Percentiles rank a stretch among this genome's conserved stretches.
These are phyloP conservation scores for Acanthopagrus latus DNA, from an alignment of 2,797 vertebrate genomes.

Conservation along the genomic window DNA sequence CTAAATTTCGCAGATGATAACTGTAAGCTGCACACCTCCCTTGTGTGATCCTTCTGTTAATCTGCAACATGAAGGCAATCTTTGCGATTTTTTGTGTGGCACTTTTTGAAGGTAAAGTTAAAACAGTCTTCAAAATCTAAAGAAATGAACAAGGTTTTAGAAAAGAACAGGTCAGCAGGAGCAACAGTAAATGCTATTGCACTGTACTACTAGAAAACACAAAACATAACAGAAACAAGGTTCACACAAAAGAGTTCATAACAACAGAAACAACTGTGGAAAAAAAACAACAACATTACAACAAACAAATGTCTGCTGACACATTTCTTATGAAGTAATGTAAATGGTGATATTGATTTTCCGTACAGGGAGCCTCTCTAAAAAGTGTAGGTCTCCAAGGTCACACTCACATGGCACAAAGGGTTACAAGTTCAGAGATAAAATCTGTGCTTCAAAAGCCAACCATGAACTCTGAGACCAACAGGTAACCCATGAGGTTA, in stretches of 20 bases:
- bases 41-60: background rate
- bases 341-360: background rate
- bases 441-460: slow-evolving; percentile 26
- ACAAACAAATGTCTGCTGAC: background rate
- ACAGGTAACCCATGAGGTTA: slow-evolving; percentile 48
- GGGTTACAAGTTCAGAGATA: background rate
- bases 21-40: background rate
- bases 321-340: background rate
- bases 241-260: background rate
- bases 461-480: slow-evolving; percentile 12
- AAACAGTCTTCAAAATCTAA: background rate
- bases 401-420: background rate
- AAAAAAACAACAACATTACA: background rate
- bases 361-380: background rate
- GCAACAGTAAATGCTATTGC: background rate
- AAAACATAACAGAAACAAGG: background rate
- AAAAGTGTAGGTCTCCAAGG: background rate
- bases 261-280: background rate
- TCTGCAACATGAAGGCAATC: background rate
- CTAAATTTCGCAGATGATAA: background rate
- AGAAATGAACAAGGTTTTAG: background rate
- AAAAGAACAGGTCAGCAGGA: background rate
- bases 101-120: background rate
- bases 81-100: background rate
- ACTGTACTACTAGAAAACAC: background rate